Evolutionary conservation across 2,888 invertebrate genomes (phyloP).

Genomic region (Chymomyza fuscimana): DNA sequence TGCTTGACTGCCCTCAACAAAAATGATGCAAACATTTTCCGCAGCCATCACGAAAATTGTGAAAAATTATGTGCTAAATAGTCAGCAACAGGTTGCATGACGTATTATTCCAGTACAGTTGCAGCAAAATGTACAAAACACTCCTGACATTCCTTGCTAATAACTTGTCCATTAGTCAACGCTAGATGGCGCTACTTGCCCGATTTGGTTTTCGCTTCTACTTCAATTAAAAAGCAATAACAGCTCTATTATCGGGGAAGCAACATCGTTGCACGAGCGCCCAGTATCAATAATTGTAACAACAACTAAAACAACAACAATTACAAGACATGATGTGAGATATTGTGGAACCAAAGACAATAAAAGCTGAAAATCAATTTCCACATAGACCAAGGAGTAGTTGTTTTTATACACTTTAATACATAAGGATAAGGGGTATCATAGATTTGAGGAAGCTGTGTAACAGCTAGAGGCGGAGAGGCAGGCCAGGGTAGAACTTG

Average conservation of each 20-base stretch:
- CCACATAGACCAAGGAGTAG: conserved; percentile 33
- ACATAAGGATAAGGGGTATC: not conserved
- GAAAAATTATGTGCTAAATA: conserved; percentile 64
- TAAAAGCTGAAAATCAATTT: conserved; percentile 69
- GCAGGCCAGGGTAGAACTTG: too few relatives aligned
- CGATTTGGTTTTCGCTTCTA: conserved; percentile 52
- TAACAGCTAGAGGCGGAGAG: too few relatives aligned
- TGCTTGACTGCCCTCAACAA: not conserved
- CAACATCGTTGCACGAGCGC: conserved; percentile 24
- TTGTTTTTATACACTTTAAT: conserved; percentile 10
- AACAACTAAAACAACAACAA: conserved; percentile 23
- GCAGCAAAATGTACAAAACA: conserved; percentile 33
- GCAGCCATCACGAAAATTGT: conserved; percentile 53
- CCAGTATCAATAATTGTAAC: conserved; percentile 48
- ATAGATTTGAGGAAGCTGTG: too few relatives aligned
- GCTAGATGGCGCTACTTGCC: conserved; percentile 49
- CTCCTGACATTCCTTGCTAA: conserved; percentile 40
- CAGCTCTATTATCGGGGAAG: conserved; percentile 68
- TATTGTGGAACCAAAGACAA: conserved; percentile 62
- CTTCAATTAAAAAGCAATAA: conserved; percentile 72
- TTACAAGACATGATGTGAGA: conserved; percentile 64
- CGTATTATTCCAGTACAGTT: conserved; percentile 47
- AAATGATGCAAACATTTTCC: conserved; percentile 44
- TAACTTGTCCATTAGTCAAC: conserved; percentile 18
- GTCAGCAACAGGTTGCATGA: conserved; percentile 36